Evolutionary conservation across 1,140 invertebrate genomes (phyloP).

Genomic region (Heterodera carotae): DNA sequence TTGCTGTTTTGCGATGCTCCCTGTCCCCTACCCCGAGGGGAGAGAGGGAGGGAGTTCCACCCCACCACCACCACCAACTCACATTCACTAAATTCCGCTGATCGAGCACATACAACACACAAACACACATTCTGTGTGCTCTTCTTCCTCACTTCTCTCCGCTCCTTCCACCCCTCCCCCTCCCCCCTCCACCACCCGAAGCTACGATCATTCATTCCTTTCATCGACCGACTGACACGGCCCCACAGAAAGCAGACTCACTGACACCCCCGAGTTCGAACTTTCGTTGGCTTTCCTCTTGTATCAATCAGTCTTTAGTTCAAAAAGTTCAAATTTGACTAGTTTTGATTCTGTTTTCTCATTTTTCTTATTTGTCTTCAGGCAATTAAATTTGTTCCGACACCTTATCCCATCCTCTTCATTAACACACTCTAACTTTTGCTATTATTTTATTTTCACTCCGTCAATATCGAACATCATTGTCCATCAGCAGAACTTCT

Average conservation of each 20-base stretch:
- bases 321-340: too few relatives aligned
- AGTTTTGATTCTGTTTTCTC: background rate
- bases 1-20: slow-evolving; percentile 20
- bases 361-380: background rate
- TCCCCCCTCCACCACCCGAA: background rate
- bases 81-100: slow-evolving; percentile 14
- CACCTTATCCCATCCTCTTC: background rate
- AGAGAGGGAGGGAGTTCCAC: background rate
- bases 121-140: slow-evolving; percentile 4
- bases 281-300: background rate
- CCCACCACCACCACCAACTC: slow-evolving; percentile 12
- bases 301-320: too few relatives aligned
- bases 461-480: background rate
- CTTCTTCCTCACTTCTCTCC: background rate
- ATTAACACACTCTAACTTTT: background rate
- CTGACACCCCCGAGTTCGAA: background rate
- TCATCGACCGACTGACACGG: background rate
- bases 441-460: background rate
- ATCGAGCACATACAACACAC: slow-evolving; percentile 11
- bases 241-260: background rate
- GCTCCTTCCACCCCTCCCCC: background rate
- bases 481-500: too few relatives aligned
- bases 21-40: background rate
- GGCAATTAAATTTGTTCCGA: slow-evolving; percentile 7
- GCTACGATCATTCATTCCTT: background rate